Conservation (phyloP, 2,888 invertebrate species). For the Leptinotarsa peninsularis region DNA sequence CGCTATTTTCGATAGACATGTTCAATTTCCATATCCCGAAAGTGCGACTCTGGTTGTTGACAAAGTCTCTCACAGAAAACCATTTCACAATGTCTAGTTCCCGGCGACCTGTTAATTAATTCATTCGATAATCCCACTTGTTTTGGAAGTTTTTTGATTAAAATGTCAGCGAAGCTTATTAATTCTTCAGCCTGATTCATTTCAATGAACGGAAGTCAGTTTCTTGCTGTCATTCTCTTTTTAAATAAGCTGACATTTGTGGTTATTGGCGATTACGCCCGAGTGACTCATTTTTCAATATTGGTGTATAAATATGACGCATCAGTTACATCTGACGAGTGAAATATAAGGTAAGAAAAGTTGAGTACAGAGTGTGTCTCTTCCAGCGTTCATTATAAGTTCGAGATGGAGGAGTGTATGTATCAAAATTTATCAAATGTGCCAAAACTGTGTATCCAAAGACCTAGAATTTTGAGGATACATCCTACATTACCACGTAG, state of each 20-base stretch:
- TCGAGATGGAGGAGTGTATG: too few relatives aligned
- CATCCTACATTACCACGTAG: too few relatives aligned
- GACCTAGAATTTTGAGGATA: too few relatives aligned
- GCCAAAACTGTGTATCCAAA: too few relatives aligned
- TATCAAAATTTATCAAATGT: too few relatives aligned
- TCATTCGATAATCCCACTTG: constrained; percentile 48
- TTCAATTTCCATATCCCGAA: not conserved
- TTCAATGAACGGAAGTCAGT: constrained; percentile 44
- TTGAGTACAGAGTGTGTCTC: too few relatives aligned
- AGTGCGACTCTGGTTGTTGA: not conserved
- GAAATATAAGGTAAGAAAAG: too few relatives aligned
- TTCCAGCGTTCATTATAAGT: too few relatives aligned
- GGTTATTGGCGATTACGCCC: not conserved
- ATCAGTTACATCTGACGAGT: too few relatives aligned
- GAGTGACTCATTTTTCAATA: too few relatives aligned
- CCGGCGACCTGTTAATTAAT: constrained; percentile 50
- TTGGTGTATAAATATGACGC: too few relatives aligned
- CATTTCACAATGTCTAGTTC: constrained; percentile 41
- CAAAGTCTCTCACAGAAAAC: not conserved
- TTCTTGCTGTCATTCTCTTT: constrained; percentile 25
- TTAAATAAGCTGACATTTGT: constrained; percentile 12
- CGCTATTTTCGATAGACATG: too few relatives aligned
- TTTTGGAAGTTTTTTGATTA: constrained; percentile 49
- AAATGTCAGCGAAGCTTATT: constrained; percentile 46
- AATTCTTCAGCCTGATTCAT: constrained; percentile 46